Conservation (phyloP, 1,140 invertebrate species). For the Lepidurus couesii region DNA sequence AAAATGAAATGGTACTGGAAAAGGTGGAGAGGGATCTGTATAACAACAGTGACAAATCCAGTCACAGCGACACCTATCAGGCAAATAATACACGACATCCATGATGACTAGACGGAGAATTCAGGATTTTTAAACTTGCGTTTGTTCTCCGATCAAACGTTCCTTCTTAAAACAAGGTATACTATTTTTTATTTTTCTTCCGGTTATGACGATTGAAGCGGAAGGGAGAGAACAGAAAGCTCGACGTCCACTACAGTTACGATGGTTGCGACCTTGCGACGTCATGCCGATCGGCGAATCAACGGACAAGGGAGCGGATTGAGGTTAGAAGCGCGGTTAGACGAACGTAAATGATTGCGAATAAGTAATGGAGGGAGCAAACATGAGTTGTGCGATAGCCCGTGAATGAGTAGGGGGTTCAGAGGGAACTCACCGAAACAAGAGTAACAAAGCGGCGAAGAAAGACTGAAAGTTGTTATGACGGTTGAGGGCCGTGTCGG, state of each 20-base stretch:
- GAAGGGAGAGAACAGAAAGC: neutral
- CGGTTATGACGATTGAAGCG: neutral
- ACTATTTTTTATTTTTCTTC: neutral
- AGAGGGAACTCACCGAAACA: constrained; percentile 78
- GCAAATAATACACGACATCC: neutral
- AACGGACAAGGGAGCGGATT: neutral
- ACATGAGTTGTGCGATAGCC: neutral
- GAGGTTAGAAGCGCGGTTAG: neutral
- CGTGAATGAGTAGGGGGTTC: neutral
- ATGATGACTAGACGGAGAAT: neutral
- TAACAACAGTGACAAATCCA: constrained; percentile 2
- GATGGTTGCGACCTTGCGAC: neutral
- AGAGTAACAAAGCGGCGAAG: constrained; percentile 83
- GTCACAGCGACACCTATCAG: constrained; percentile 1
- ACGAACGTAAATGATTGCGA: neutral
- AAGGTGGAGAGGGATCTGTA: neutral
- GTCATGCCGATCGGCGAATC: constrained; percentile 1
- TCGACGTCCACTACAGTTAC: constrained; percentile 9
- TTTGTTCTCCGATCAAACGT: neutral
- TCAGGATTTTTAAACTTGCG: neutral
- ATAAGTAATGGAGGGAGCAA: neutral
- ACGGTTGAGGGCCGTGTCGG: constrained; percentile 79
- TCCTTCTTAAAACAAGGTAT: neutral
- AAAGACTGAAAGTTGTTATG: constrained; percentile 98
- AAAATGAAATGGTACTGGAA: neutral